Base-by-base conservation (phyloP, 53 echinoderm and acorn worm genomes). In the Arbacia lixula region DNA sequence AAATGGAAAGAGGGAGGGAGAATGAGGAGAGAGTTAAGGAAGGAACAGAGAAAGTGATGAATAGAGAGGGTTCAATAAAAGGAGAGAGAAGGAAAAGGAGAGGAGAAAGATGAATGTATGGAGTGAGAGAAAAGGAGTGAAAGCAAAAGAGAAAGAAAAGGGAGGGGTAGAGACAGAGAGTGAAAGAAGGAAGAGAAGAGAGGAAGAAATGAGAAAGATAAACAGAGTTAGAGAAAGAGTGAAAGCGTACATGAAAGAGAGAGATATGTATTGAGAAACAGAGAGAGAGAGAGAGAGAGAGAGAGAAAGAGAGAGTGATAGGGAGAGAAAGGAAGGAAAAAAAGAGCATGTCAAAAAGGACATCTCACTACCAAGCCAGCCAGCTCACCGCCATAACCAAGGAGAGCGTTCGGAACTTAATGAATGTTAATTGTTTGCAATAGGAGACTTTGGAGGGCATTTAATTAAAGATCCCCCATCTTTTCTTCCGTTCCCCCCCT, bases 351-450 rank as follows among this genome's bases (percentile, higher is more conserved):
- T 69, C 27, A 22, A 69, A 42, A 69, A n/a, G n/a, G 69, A 69
- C 26, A 25, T 69, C 43, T n/a, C n/a, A n/a, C n/a, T n/a, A n/a
- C n/a, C n/a, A n/a, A n/a, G n/a, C n/a, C n/a, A n/a, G n/a, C n/a
- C n/a, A n/a, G n/a, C n/a, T n/a, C n/a, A n/a, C 43, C 27, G 0
- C 14, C 1, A 26, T 74, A 74, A 74, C 74, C 74, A 53, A 53
- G 74, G 60, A 35, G 2, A 56, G 58, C 77, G 16, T 24, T 77
- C 77, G 37, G 57, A 56, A 57, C 56, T 58, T 57, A 77, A 58
- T 77, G 77, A 77, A 77, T 77, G 77, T 77, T 77, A 77, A 77
- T 77, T 77, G 77, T 77, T 58, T 77, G 77, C 43, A 26, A 58
- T 39, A 53, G 56, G 34, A 24, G 74, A 52, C 74, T 53, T 37